Evolutionary conservation across 2,888 invertebrate species (phyloP), one percentile per base, ranked within the genome.

Genomic region (Nemapogon koenigi): DNA sequence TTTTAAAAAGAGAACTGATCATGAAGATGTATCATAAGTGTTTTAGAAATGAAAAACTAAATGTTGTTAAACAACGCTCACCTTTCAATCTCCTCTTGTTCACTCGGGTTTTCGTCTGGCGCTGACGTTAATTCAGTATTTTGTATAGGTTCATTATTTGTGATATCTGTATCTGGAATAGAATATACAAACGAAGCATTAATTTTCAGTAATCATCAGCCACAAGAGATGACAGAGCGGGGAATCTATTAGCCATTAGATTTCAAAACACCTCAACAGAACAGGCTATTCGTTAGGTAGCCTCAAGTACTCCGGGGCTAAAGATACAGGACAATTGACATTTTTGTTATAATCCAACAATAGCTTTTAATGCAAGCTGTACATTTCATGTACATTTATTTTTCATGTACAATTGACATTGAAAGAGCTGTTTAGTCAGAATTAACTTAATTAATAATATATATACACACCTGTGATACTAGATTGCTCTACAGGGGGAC

Each of bases 61-160:
- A n/a, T 31, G 31, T 6, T 19, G n/a, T n/a, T n/a, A n/a, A n/a
- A n/a, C n/a, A 16, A 26, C 28, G 29, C 47, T 55, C 54, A 76
- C 78, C 75, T 70, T 61, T 72, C 76, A 62, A 78, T 69, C 50
- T 75, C 75, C 58, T 69, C 71, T 55, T 63, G 50, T 51, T 76
- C 75, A 67, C 64, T 70, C 63, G 62, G 54, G 53, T 72, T 71
- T 49, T 76, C 76, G 49, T 76, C 76, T 49, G 69, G 61, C 50
- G 62, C 66, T 56, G 67, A 66, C 59, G 72, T 52, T 67, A 75
- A 62, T 61, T 71, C 72, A 56, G 71, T 64, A 68, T 67, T 72
- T 62, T 71, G 75, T 71, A 76, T 63, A 40, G 69, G 62, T 62
- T 72, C 76, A 50, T 62, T 65, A 58, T 71, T 71, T 68, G 73